phyloP scores from a whole-genome alignment of 2,888 invertebrate genomes.

The Parthenolecanium corni region DNA sequence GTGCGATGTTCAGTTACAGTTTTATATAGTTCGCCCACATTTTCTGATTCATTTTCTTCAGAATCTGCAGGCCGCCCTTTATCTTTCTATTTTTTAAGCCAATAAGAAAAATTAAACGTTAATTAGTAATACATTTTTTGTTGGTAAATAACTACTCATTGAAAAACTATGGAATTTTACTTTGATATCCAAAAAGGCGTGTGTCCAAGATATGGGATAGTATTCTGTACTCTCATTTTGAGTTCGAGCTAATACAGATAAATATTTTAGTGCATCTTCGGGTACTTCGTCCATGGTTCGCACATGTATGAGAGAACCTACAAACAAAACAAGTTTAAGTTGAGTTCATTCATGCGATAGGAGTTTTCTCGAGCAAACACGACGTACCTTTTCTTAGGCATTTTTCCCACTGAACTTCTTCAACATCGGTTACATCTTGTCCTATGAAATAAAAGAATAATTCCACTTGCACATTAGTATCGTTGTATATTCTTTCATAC shows the following conservation, averaged over 20 bases:
- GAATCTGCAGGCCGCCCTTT: neutral
- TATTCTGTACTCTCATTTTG: conserved; percentile 72
- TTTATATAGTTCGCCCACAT: neutral
- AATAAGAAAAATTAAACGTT: neutral
- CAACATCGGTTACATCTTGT: conserved; percentile 78
- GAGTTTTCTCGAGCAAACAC: too few species aligned
- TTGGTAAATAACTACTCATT: neutral
- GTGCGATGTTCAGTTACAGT: conserved; percentile 38
- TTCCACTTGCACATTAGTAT: conserved; percentile 68
- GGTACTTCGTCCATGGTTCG: conserved; percentile 94
- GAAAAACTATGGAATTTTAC: conserved; percentile 39
- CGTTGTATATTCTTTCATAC: conserved; percentile 40
- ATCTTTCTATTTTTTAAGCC: neutral
- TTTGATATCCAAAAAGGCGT: conserved; percentile 86
- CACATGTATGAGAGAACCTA: conserved; percentile 88
- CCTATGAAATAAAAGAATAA: conserved; percentile 98
- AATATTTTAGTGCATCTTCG: conserved; percentile 90
- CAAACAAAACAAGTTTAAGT: too few species aligned
- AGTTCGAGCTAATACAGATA: conserved; percentile 92
- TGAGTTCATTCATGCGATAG: too few species aligned
- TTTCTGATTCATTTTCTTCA: neutral
- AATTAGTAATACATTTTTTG: neutral
- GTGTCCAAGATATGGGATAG: conserved; percentile 93
- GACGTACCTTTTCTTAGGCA: conserved; percentile 21
- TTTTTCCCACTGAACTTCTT: conserved; percentile 66